Evolutionary conservation across 1,140 invertebrate genomes (phyloP).

Genomic region (Cherax quadricarinatus): DNA sequence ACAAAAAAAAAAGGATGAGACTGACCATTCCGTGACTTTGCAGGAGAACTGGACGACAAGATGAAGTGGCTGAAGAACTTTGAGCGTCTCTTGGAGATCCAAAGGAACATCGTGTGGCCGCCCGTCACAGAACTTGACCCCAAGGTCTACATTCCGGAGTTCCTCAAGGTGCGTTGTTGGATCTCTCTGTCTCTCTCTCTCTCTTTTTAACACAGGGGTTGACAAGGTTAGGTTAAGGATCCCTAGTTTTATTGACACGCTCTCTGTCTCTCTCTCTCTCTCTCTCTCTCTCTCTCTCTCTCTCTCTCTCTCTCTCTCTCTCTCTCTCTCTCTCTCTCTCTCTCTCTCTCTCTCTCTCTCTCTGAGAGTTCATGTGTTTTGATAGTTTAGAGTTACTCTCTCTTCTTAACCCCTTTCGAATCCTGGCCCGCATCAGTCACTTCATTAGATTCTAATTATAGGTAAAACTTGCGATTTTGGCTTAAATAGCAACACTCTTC

Average conservation of each 20-base stretch:
- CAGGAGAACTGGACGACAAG: slow-evolving; percentile 84
- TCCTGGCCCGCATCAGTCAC: no score
- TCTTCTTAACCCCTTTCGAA: no score
- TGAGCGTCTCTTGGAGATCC: slow-evolving; percentile 84
- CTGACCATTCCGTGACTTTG: slow-evolving; percentile 38
- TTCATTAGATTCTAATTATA: no score
- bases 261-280: background rate
- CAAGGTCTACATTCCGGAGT: slow-evolving; percentile 83
- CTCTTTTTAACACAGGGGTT: no score
- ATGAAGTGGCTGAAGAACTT: slow-evolving; percentile 87
- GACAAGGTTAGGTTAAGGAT: no score
- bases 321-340: background rate
- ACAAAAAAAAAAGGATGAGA: no score
- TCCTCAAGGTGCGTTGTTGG: slow-evolving; percentile 74
- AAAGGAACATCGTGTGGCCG: slow-evolving; percentile 84
- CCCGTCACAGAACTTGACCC: slow-evolving; percentile 83
- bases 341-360: no score
- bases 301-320: background rate
- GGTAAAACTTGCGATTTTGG: no score
- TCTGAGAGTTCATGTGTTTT: no score
- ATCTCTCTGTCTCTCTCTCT: background rate
- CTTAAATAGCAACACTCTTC: no score
- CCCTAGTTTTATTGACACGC: background rate
- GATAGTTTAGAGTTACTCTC: no score
- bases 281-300: background rate